A percentile compares a stretch with the other conserved stretches of the same genome.
Evolutionary conservation across 2,113 vertebrate species (phyloP).

Genomic region (Pollachius pollachius): DNA sequence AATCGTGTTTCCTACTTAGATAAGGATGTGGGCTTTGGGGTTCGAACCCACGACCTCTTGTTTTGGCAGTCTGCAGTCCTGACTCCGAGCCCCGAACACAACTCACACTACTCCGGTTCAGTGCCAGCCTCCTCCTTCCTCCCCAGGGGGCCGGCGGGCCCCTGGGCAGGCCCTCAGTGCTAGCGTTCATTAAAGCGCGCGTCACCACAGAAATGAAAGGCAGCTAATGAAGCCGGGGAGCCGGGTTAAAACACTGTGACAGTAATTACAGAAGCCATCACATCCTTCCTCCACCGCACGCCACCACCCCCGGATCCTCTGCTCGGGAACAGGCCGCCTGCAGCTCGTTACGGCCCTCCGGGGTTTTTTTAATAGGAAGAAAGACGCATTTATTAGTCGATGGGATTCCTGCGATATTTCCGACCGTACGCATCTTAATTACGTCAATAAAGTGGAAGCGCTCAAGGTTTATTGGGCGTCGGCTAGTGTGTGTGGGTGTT

Average conservation of each 20-base stretch:
- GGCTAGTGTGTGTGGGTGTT: not conserved
- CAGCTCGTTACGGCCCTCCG: constrained; percentile 62
- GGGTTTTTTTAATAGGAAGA: constrained; percentile 62
- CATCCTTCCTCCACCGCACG: constrained; percentile 65
- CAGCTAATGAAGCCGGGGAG: constrained; percentile 52
- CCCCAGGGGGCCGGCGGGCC: not conserved
- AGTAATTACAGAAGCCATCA: constrained; percentile 68
- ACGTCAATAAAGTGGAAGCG: constrained; percentile 53
- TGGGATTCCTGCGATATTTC: constrained; percentile 58
- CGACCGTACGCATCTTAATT: constrained; percentile 53
- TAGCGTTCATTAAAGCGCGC: constrained; percentile 26
- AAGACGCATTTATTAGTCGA: constrained; percentile 47
- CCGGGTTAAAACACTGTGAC: constrained; percentile 58
- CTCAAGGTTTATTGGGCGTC: constrained; percentile 5
- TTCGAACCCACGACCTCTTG: too few relatives aligned
- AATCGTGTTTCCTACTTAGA: constrained; percentile 27
- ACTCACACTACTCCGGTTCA: not conserved
- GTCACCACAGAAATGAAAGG: constrained; percentile 41
- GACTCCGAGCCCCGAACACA: not conserved
- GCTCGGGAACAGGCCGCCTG: constrained; percentile 62
- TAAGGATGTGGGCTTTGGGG: too few relatives aligned
- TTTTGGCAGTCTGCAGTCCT: too few relatives aligned
- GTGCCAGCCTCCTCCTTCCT: not conserved
- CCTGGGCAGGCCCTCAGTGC: constrained; percentile 10
- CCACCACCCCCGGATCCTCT: constrained; percentile 59